Base-by-base conservation (phyloP, 2,113 vertebrate genomes). In the Rhinogobius similis region DNA sequence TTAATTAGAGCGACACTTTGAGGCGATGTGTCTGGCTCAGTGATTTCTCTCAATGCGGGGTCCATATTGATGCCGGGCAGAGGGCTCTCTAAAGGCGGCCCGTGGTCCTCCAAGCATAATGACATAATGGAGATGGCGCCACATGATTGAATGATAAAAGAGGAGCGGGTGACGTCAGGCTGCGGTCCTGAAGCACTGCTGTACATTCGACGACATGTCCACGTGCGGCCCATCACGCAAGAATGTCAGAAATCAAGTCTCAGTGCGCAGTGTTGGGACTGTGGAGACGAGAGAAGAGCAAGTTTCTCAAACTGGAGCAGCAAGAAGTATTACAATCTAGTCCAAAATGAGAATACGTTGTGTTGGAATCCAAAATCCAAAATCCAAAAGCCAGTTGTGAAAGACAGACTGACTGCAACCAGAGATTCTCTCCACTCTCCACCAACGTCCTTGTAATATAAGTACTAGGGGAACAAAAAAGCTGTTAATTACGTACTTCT, bases 1-100 rank as follows among this genome's bases (percentile, higher is more conserved):
- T 84, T 85, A 83, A 87, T 87, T 84, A 84, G 79, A 70, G 58
- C 7, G 39, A 58, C 46, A 76, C 77, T 71, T 85, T 62, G 75
- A 73, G 70, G 59, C 63, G 20, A 26, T 52, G 67, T 26, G 64
- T 82, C 82, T 68, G 79, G 74, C 64, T 85, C 73, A 81, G 66
- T 76, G 75, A 48, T 56, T 79, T 52, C 65, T 64, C 78, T 82
- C 82, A 87, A 78, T 72, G 68, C 75, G 39, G 0, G 43, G 68
- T 46, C 32, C 71, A 52, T 81, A 79, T 72, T 72, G 75, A 81
- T 78, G 69, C 36, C 77, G 75, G 46, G 10, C 21, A 73, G 39
- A 73, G 82, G 44, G 69, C 70, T 71, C 65, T 29, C 52, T 55
- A 1, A 1, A 59, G 77, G 62, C 71, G 39, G 85, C 81, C 85